Conservation (phyloP, 2,888 invertebrate species). For the Acleris cristana region DNA sequence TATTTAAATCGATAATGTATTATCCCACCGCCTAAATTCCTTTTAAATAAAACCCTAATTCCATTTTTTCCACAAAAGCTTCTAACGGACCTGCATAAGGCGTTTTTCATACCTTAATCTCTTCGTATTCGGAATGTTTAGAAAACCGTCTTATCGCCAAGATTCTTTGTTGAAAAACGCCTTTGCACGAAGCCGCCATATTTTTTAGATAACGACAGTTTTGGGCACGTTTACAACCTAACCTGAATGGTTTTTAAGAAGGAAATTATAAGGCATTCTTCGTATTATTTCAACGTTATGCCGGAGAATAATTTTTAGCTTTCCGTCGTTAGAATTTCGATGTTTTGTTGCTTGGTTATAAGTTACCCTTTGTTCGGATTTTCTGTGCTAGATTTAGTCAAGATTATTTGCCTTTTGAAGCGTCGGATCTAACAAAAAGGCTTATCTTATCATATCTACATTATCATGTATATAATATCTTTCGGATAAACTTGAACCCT, state of each 20-base stretch:
- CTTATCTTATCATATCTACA: too few relatives aligned
- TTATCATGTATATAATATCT: too few relatives aligned
- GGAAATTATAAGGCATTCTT: slow-evolving; percentile 19
- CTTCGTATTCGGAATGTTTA: slow-evolving; percentile 30
- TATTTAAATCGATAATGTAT: too few relatives aligned
- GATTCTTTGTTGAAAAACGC: slow-evolving; percentile 39
- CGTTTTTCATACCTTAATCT: slow-evolving; percentile 32
- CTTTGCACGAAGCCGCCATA: slow-evolving; percentile 49
- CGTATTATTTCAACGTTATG: slow-evolving; percentile 21
- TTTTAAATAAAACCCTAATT: background rate
- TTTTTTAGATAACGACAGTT: slow-evolving; percentile 48
- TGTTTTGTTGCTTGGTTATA: slow-evolving; percentile 3
- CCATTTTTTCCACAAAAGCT: background rate
- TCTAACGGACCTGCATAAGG: slow-evolving; percentile 15
- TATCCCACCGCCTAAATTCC: background rate
- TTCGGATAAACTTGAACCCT: too few relatives aligned
- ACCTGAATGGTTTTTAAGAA: slow-evolving; percentile 25
- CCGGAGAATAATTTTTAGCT: slow-evolving; percentile 7
- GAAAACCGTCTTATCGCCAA: slow-evolving; percentile 29
- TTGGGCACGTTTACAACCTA: slow-evolving; percentile 41
- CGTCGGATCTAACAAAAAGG: background rate
- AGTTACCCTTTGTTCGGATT: slow-evolving; percentile 11
- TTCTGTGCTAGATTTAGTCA: background rate
- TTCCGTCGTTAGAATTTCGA: slow-evolving; percentile 10
- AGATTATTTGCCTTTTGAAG: background rate